Evolutionary conservation across 2,888 invertebrate species (phyloP), one percentile per base, ranked within the genome.

Genomic region (Eupithecia vulgata): DNA sequence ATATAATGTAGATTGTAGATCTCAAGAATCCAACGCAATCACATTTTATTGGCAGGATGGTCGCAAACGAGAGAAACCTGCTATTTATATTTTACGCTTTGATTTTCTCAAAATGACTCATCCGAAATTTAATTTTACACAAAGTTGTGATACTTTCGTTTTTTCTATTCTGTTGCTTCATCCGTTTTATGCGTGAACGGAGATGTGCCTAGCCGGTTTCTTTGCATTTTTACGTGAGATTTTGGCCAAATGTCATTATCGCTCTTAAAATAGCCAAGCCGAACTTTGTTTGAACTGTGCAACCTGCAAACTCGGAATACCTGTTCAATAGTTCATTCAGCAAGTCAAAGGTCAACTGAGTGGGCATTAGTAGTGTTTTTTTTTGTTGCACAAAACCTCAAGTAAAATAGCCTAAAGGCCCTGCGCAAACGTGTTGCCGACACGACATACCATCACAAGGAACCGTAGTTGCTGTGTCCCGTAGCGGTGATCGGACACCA

Each of bases 31-130:
- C 57, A 35, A 68, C 34, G 37, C 35, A 35, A 64, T 64, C 48
- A 34, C 37, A 67, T 52, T 69, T 40, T n/a, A 42, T 59, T 70
- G 61, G 40, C 72, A 67, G 67, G 67, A 67, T 71, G 67, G 42
- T 59, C 21, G 59, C 35, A 62, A 35, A 35, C 62, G 34, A 64
- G 64, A n/a, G 64, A 64, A 64, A 64, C n/a, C 35, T 37, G 34
- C 35, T 34, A 17, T 61, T 61, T 61, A 34, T 34, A 25, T 25
- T 57, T 12, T 25, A 25, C 57, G 25, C 21, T 57, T 13, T 57
- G 57, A 57, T 57, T 57, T 57, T 57, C 57, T 25, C 57, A 25
- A 52, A 52, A 57, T 57, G 57, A 57, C 25, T 57, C 57, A 52
- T 52, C 21, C 21, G 21, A 52, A 52, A 52, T 21, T 52, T 21